Evolutionary conservation across 2,888 invertebrate genomes (phyloP), one percentile per base, ranked within the genome.

Genomic region (Hydraecia micacea): DNA sequence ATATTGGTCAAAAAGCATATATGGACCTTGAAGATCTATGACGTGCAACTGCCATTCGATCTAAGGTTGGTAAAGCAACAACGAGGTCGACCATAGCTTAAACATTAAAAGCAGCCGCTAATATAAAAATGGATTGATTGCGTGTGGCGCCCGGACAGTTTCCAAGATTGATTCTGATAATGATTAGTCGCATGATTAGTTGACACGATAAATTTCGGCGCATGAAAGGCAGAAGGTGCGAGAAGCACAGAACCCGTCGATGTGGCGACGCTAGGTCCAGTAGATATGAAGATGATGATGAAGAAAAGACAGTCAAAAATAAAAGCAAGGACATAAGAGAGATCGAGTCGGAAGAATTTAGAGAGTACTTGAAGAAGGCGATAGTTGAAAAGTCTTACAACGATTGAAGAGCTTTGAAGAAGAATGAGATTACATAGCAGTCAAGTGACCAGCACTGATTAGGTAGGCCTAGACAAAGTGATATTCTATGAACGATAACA

Each of bases 71-170:
- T 25, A 32, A 25, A 25, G 52, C 5, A 36, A 18, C 36, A n/a
- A 52, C 0, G n/a, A 36, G 18, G 25, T 52, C 0, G 3, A 9
- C n/a, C n/a, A n/a, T 18, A 25, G 4, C 8, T 15, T n/a, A 11
- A 74, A 39, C 25, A 62, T 49, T 2, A 75, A 58, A 73, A 49
- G 46, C 28, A 65, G 28, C 73, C 78, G 78, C 73, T 32, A 15
- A n/a, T 58, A n/a, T 32, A 73, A 65, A 36, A 73, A 80, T n/a
- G 0, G 9, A 65, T 49, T 39, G 3, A 73, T 58, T 49, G 68
- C 79, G 66, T 74, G 79, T 74, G 81, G 81, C 67, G 74, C 74
- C 42, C 0, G 42, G 4, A 58, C n/a, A 4, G n/a, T 49, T 72
- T 46, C 36, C 2, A 80, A 55, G 74, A 80, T 46, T 66, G 13